Percentiles rank a stretch among this genome's conserved stretches.
phyloP scores from a whole-genome alignment of 2,888 invertebrate species.

The Phania funesta region DNA sequence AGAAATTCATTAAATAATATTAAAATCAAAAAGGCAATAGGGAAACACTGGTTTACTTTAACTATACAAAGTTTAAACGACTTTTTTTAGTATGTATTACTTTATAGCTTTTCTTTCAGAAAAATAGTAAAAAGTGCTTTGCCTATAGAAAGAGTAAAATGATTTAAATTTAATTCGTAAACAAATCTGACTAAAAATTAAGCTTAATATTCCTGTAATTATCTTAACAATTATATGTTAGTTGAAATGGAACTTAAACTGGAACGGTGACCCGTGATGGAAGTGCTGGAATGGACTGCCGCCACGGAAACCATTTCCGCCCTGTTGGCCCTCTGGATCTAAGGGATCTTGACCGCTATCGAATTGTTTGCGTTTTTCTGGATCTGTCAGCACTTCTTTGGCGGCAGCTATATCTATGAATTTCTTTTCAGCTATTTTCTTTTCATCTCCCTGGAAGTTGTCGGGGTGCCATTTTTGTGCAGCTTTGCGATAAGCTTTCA shows the following conservation, averaged over 20 bases:
- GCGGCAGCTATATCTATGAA: conserved; percentile 99
- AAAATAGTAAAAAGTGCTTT: conserved; percentile 12
- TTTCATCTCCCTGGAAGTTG: conserved; percentile 93
- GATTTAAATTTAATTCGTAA: conserved; percentile 47
- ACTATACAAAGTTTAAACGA: conserved; percentile 1
- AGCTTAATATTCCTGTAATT: conserved; percentile 53
- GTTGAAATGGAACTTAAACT: conserved; percentile 98
- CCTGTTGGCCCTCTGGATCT: conserved; percentile 91
- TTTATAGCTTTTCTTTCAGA: neutral
- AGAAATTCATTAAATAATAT: neutral
- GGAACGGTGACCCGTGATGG: conserved; percentile 93
- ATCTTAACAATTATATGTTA: conserved; percentile 79
- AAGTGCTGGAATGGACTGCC: conserved; percentile 92
- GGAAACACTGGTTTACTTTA: neutral
- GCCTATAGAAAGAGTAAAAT: conserved; percentile 51
- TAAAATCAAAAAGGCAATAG: neutral
- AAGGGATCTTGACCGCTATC: conserved; percentile 98
- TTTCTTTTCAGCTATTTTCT: conserved; percentile 96
- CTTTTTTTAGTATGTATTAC: neutral
- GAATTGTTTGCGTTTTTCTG: conserved; percentile 95
- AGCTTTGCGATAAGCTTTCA: conserved; percentile 97
- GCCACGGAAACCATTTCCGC: conserved; percentile 79
- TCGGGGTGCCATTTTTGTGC: conserved; percentile 99
- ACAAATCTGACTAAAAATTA: conserved; percentile 61
- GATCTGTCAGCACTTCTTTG: conserved; percentile 94